Evolutionary conservation across 2,113 vertebrate species (phyloP), one percentile per base, ranked within the genome.

Genomic region (Epinephelus lanceolatus): DNA sequence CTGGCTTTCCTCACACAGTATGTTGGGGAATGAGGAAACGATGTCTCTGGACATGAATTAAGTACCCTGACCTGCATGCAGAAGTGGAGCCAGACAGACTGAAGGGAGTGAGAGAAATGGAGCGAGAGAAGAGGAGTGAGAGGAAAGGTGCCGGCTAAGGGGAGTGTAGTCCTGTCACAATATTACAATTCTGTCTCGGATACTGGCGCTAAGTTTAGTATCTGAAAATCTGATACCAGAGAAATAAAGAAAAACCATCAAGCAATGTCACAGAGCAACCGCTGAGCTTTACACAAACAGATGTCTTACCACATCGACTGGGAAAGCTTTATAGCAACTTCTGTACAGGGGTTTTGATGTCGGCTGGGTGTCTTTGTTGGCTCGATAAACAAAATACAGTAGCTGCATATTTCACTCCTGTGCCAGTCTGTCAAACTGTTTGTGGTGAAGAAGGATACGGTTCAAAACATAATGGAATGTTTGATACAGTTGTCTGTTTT

Each of bases 21-120:
- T 79, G 85, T 73, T 49, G 14, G 60, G 62, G 55, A 85, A 91
- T 23, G 70, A 81, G 66, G 66, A 62, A 86, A 68, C 33, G 0
- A 45, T 47, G 71, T 91, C 71, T 80, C 78, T 30, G 88, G 83
- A 86, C 86, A 78, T 80, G 90, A 91, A 93, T 93, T 86, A 90
- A 91, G 78, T 59, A 78, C 57, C 68, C 76, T 88, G 89, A 92
- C 89, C 88, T 78, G 88, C 81, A 85, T 72, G 76, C 71, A 71
- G 86, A 55, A 83, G 73, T 23, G 71, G 67, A 85, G 70, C 67
- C 80, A 74, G 81, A 79, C 47, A 62, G 63, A 83, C 78, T 27
- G 81, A 67, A 53, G 67, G 69, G 56, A 73, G 42, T 8, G 66
- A 40, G 47, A 52, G 80, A 87, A 84, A 85, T 76, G 69, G 57